Percentiles rank a stretch among this genome's conserved stretches.
Conservation (phyloP, 2,888 invertebrate genomes). For the Agrochola macilenta region DNA sequence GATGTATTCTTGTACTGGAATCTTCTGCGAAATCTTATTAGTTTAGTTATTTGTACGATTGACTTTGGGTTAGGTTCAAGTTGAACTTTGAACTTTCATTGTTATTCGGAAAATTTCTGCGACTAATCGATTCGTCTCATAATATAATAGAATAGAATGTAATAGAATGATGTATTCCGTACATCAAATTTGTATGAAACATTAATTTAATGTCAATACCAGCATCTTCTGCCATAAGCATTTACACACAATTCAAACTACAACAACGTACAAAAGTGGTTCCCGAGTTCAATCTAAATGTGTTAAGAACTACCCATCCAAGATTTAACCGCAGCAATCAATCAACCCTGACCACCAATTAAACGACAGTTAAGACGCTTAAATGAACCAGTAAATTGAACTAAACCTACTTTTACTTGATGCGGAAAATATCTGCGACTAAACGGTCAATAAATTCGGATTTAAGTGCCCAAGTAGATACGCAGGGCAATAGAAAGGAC, state of each 20-base stretch:
- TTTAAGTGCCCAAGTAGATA: conserved; percentile 41
- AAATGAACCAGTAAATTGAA: conserved; percentile 49
- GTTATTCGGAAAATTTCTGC: conserved; percentile 1
- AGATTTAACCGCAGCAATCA: conserved; percentile 11
- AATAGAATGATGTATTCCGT: no score
- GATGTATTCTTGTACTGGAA: conserved; percentile 38
- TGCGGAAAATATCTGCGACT: conserved; percentile 51
- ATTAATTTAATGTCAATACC: no score
- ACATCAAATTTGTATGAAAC: no score
- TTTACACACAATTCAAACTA: not conserved
- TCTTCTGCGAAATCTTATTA: conserved; percentile 46
- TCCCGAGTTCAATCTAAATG: not conserved
- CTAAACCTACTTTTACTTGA: conserved; percentile 36
- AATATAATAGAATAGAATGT: no score
- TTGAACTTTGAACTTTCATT: conserved; percentile 39
- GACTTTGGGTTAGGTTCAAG: conserved; percentile 19
- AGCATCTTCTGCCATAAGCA: not conserved
- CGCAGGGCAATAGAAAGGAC: conserved; percentile 18
- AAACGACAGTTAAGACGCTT: conserved; percentile 33
- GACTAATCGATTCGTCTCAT: not conserved
- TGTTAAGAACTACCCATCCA: conserved; percentile 7
- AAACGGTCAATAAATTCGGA: conserved; percentile 64
- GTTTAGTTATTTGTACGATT: conserved; percentile 44
- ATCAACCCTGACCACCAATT: conserved; percentile 48
- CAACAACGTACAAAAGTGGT: not conserved